phyloP scores from a whole-genome alignment of 2,113 vertebrate species.

The Melanocharis versteri region DNA sequence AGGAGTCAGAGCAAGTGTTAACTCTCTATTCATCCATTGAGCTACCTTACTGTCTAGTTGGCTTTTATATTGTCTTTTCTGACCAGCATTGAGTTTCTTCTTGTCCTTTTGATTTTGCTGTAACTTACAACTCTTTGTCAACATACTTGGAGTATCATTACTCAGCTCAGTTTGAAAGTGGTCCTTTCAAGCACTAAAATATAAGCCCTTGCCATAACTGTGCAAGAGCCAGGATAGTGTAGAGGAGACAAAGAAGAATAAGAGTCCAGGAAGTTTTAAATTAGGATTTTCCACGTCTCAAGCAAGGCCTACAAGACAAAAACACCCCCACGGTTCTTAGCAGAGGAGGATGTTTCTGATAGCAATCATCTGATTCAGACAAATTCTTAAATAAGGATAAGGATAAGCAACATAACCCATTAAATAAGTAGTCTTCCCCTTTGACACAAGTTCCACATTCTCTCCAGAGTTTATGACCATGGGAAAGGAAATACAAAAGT shows the following conservation, averaged over 20 bases:
- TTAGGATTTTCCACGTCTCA: background rate
- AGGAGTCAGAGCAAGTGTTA: background rate
- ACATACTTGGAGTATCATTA: background rate
- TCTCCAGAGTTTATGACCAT: constrained; percentile 55
- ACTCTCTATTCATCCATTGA: background rate
- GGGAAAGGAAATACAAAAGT: constrained; percentile 56
- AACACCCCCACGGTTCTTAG: background rate
- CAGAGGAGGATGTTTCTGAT: constrained; percentile 35
- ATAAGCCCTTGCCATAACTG: background rate
- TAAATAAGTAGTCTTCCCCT: constrained; percentile 19
- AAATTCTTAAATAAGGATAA: constrained; percentile 43
- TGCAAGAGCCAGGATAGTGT: background rate
- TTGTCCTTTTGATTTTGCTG: background rate
- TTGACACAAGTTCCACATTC: constrained; percentile 47
- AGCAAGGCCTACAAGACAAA: background rate
- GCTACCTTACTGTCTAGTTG: background rate
- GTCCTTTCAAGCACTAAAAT: background rate
- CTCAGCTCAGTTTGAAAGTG: background rate
- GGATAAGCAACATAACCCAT: constrained; percentile 54
- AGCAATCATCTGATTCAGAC: constrained; percentile 35
- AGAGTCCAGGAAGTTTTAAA: constrained; percentile 29
- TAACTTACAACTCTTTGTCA: background rate
- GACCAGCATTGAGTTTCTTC: background rate
- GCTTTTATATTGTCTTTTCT: background rate
- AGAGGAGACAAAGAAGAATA: background rate